A percentile compares a stretch with the other conserved stretches of the same genome.
Conservation (phyloP, 2,113 vertebrate species). For the Mirounga angustirostris region DNA sequence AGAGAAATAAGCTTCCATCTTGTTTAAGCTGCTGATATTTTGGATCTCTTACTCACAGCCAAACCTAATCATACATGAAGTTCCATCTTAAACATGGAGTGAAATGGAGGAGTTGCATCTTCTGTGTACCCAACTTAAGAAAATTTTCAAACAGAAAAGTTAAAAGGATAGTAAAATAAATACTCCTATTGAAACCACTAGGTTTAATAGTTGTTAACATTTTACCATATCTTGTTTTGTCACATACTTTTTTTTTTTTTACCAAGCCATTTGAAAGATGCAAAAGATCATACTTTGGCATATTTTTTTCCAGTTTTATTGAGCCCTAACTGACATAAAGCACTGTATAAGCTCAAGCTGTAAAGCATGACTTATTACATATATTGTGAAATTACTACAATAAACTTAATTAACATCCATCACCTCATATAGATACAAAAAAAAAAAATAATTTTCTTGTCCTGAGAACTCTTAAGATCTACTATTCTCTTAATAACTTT, state of each 20-base stretch:
- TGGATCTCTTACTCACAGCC: background rate
- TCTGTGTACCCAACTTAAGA: background rate
- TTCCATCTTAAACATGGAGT: background rate
- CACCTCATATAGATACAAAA: background rate
- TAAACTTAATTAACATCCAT: background rate
- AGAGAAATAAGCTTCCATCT: background rate
- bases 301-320: background rate
- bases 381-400: background rate
- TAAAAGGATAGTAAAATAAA: background rate
- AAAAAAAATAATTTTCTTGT: background rate
- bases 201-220: background rate
- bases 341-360: no score
- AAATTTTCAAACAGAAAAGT: background rate
- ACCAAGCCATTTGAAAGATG: background rate
- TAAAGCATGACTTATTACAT: background rate
- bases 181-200: fast-evolving
- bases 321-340: background rate
- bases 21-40: background rate
- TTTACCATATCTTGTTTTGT: no score
- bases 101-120: background rate
- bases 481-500: background rate
- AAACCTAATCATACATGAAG: background rate
- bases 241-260: background rate
- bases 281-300: no score
- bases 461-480: background rate